Evolutionary conservation across 2,888 invertebrate genomes (phyloP).

Genomic region (Tethea ocularis): DNA sequence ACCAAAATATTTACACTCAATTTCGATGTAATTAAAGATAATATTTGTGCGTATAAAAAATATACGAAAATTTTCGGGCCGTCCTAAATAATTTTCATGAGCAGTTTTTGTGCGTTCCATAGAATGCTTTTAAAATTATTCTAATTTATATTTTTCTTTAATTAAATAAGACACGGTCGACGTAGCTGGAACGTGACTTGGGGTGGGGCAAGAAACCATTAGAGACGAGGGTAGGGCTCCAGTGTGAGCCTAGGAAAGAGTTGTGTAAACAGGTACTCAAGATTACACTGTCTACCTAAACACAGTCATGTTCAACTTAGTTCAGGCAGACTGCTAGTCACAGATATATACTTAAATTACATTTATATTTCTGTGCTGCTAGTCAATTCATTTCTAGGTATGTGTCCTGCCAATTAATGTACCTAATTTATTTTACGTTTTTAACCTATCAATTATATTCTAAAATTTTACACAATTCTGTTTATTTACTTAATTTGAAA

Average conservation of each 20-base stretch:
- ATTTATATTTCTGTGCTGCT: no score
- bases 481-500: no score
- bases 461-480: no score
- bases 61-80: slow-evolving; percentile 24
- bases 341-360: no score
- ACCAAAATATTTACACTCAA: background rate
- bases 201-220: slow-evolving; percentile 53
- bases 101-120: slow-evolving; percentile 24
- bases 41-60: slow-evolving; percentile 12
- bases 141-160: slow-evolving; percentile 74
- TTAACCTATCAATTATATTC: no score
- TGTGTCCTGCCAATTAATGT: no score
- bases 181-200: slow-evolving; percentile 62
- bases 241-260: slow-evolving; percentile 24
- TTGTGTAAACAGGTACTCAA: background rate
- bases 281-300: no score
- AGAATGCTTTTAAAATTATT: slow-evolving; percentile 59
- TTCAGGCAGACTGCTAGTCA: no score
- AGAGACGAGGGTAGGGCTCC: slow-evolving; percentile 35
- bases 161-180: slow-evolving; percentile 69
- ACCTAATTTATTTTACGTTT: no score
- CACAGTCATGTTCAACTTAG: no score
- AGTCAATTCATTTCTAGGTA: no score
- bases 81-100: slow-evolving; percentile 31
- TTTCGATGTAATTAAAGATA: slow-evolving; percentile 1